Evolutionary conservation across 2,888 invertebrate genomes (phyloP), one percentile per base, ranked within the genome.

Genomic region (Drosophila incognita): DNA sequence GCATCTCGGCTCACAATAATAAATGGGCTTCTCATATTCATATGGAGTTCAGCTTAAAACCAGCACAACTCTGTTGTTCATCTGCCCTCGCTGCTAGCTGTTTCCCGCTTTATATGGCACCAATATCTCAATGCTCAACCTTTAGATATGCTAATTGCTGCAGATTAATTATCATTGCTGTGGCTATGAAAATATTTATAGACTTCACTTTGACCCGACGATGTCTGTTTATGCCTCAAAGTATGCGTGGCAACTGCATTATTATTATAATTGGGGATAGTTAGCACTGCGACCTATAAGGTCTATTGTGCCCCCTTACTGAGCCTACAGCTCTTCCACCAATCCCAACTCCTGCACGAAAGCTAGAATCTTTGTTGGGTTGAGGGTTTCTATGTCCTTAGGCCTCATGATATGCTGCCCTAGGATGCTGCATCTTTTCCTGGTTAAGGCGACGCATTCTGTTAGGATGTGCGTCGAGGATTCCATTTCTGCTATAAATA

Each of bases 1-100:
- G 27, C 52, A 48, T 54, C 61, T 35, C 52, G 29, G 59, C 54
- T 76, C 72, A 80, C 66, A 69, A 76, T 76, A 76, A 79, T 69
- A 80, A 80, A 76, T 80, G 76, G 56, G 40, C 63, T 31, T 42
- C 56, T 49, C 79, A 64, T 59, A 59, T 64, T 64, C 36, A 54
- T 65, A 60, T 63, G 58, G 63, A 72, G 51, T 46, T 24, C 18
- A 46, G 35, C 62, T 4, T 6, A 63, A 24, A 31, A 27, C 48
- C 49, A 61, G 46, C 42, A 68, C 59, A 61, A 68, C 31, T 27
- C 52, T 61, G 42, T 38, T 24, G 24, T 31, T n/a, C 29, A 29
- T 49, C 49, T 49, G 38, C 29, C 5, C 21, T n/a, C 11, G 38
- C 33, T 8, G 27, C 35, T 36, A 27, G 38, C 27, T 54, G 36